phyloP scores from a whole-genome alignment of 2,888 invertebrate genomes.

The Abrostola triplasia region DNA sequence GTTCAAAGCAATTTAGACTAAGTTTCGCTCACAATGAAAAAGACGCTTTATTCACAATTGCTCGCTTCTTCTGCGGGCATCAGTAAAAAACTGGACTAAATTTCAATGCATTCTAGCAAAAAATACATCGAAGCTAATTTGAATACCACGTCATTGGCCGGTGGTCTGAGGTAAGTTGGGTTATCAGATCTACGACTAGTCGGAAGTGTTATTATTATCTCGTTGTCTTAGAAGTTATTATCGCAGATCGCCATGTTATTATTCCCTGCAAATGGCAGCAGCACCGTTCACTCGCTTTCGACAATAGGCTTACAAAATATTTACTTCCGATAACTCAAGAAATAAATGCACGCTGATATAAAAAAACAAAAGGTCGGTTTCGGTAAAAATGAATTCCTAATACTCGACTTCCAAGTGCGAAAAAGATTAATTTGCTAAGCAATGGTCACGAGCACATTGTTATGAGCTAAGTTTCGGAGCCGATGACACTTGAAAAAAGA shows the following conservation, averaged over 20 bases:
- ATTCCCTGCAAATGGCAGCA: background rate
- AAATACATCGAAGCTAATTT: constrained; percentile 18
- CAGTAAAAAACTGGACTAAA: constrained; percentile 32
- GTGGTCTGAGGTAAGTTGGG: background rate
- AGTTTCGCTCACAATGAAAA: background rate
- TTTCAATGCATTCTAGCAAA: constrained; percentile 18
- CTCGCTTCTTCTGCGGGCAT: constrained; percentile 4
- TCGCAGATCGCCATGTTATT: background rate
- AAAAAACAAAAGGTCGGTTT: constrained; percentile 5
- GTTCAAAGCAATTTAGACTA: background rate
- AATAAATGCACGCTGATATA: background rate
- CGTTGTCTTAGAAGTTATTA: background rate
- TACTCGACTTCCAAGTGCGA: constrained; percentile 38
- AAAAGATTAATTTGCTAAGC: constrained; percentile 52
- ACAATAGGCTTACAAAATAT: background rate
- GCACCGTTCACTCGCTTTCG: background rate
- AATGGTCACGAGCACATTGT: constrained; percentile 52
- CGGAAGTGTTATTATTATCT: background rate
- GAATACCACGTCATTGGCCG: constrained; percentile 17
- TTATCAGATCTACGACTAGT: background rate
- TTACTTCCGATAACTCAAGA: background rate
- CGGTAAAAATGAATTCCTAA: constrained; percentile 18
- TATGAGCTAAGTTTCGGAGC: constrained; percentile 38
- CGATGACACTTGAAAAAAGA: constrained; percentile 58
- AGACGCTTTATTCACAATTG: background rate